Base-by-base conservation (phyloP, 2,113 vertebrate genomes). In the Eptatretus burgeri region DNA sequence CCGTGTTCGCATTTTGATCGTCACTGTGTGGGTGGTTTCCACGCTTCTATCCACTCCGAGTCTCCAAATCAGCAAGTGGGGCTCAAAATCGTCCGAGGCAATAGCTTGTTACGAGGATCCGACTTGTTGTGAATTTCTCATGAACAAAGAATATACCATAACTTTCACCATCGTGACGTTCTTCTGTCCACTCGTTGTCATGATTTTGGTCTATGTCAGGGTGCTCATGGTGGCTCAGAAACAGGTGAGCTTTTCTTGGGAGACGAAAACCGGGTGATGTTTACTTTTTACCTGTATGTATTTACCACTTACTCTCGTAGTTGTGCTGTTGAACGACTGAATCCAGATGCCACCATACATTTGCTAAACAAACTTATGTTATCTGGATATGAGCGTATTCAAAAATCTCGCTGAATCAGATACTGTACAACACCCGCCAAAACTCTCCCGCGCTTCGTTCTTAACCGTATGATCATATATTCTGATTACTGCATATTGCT, bases 1-100 rank as follows among this genome's bases (percentile, higher is more conserved):
- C 13, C 78, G 89, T 62, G 91, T 88, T 69, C 82, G 78, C 68
- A 78, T 71, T 68, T 76, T 88, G 66, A 82, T 95, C 74, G 93
- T 85, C 73, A 74, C 74, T 1, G 89, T 94, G 18, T 95, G 91
- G 91, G 83, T 79, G 66, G 87, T 98, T 70, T 93, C 89, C 0
- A 82, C 78, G 1, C 72, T 93, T 64, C 83, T 98, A 66, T 98
- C 91, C 65, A 89, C 95, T 72, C 76, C 91, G 67, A 88, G 88
- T 71, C 89, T 96, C 69, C 79, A 93, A 68, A 91, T 93, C 80
- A 85, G 89, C 51, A 95, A 88, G 91, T 95, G 85, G 78, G 78
- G 85, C 69, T 83, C 83, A 1, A 63, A 65, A 14, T 14, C 52
- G 14, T 70, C 71, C 66, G 77, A n/a, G n/a, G 81, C 83, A 1